A percentile compares a stretch with the other conserved stretches of the same genome.
These are phyloP conservation scores for Scomber scombrus DNA, from an alignment of 2,113 vertebrate species.

Conservation along the genomic window DNA sequence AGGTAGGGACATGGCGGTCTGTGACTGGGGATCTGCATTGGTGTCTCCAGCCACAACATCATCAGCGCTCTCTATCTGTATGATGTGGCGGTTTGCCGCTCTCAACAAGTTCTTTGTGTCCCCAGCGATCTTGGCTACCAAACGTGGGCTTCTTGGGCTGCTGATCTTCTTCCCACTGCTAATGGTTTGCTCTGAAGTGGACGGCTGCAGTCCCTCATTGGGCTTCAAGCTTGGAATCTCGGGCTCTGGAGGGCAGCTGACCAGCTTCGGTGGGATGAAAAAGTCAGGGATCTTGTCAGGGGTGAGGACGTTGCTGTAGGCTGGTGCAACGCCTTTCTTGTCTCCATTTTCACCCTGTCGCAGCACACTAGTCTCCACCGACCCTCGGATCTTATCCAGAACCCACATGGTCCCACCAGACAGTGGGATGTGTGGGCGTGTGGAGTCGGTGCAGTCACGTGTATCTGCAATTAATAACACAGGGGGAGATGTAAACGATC, in stretches of 20 bases:
- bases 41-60: constrained; percentile 88
- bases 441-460: constrained; percentile 49
- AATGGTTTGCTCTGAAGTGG: constrained; percentile 87
- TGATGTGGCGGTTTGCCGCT: constrained; percentile 91
- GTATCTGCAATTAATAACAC: constrained; percentile 72
- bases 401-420: constrained; percentile 90
- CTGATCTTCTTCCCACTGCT: constrained; percentile 84
- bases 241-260: constrained; percentile 84
- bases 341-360: constrained; percentile 86
- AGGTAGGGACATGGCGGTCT: constrained; percentile 92
- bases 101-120: constrained; percentile 90
- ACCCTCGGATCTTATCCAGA: constrained; percentile 93
- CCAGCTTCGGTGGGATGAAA: constrained; percentile 95
- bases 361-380: constrained; percentile 87
- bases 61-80: constrained; percentile 95
- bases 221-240: constrained; percentile 79
- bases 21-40: constrained; percentile 90
- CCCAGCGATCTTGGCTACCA: constrained; percentile 86
- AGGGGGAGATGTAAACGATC: constrained; percentile 39
- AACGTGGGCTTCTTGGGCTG: constrained; percentile 90
- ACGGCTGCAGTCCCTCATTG: constrained; percentile 81
- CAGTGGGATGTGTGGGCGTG: constrained; percentile 42
- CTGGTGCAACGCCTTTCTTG: constrained; percentile 78
- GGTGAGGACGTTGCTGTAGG: constrained; percentile 96
- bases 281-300: constrained; percentile 98